Evolutionary conservation across 2,797 vertebrate genomes (phyloP).

Genomic region (Thripadectes ignobilis): DNA sequence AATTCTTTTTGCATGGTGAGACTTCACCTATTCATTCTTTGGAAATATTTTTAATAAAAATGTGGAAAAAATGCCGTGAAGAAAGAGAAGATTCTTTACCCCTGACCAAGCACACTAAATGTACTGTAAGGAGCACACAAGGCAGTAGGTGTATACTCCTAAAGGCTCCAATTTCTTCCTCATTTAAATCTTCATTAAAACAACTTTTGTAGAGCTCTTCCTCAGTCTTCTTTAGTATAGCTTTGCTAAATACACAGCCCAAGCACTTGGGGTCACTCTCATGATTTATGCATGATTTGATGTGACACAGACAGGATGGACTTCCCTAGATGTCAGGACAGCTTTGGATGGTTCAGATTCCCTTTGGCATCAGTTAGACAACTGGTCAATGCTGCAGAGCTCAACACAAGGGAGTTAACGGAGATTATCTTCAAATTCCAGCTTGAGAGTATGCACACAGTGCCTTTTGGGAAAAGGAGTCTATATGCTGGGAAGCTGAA

Average conservation of each 20-base stretch:
- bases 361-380: not conserved
- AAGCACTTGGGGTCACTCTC: not conserved
- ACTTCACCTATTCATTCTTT: not conserved
- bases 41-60: not conserved
- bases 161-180: not conserved
- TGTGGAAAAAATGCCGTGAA: not conserved
- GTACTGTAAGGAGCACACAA: not conserved
- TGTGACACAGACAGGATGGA: not conserved
- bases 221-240: not conserved
- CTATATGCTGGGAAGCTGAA: accelerated
- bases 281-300: not conserved
- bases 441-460: not conserved
- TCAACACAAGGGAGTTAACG: not conserved
- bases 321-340: not conserved
- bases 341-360: not conserved
- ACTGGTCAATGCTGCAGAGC: not conserved
- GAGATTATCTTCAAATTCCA: not conserved
- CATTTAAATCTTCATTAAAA: not conserved
- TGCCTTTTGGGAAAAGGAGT: not conserved
- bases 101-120: not conserved
- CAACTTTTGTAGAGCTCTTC: not conserved
- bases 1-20: not conserved
- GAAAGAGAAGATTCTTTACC: not conserved
- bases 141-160: not conserved
- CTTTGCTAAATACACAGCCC: not conserved